Evolutionary conservation across 2,797 vertebrate genomes (phyloP).

Genomic region (Chromis chromis): DNA sequence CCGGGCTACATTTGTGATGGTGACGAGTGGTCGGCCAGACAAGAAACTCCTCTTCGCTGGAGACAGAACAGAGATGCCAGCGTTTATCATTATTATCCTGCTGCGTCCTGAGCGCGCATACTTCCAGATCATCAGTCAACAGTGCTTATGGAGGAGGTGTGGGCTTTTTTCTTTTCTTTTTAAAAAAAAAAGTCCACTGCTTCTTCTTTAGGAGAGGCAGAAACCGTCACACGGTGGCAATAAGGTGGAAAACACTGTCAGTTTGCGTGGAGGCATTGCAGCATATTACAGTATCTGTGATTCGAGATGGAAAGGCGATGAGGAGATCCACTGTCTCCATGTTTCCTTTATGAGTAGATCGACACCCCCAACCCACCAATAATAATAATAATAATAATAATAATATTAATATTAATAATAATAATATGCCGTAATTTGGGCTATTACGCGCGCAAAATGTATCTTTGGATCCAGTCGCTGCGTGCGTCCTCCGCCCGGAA

Average conservation of each 20-base stretch:
- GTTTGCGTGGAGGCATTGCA: slow-evolving; percentile 42
- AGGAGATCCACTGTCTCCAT: slow-evolving; percentile 53
- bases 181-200: slow-evolving; percentile 43
- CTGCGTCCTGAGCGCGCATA: slow-evolving; percentile 21
- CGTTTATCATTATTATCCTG: slow-evolving; percentile 62
- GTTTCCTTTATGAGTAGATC: slow-evolving; percentile 42
- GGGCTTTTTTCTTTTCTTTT: not conserved
- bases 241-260: slow-evolving; percentile 43
- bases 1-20: slow-evolving; percentile 60
- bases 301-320: slow-evolving; percentile 55
- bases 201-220: slow-evolving; percentile 24
- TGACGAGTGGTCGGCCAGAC: slow-evolving; percentile 25
- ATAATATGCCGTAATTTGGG: not conserved
- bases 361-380: slow-evolving; percentile 32
- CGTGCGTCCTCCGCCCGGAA: slow-evolving; percentile 37
- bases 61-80: slow-evolving; percentile 36
- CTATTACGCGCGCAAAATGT: slow-evolving; percentile 9
- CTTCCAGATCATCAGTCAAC: slow-evolving; percentile 25
- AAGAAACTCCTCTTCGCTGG: slow-evolving; percentile 36
- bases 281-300: slow-evolving; percentile 46
- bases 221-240: slow-evolving; percentile 40
- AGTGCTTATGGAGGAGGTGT: slow-evolving; percentile 5
- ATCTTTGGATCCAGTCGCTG: slow-evolving; percentile 17
- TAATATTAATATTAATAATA: not conserved
- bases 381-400: slow-evolving; percentile 32